Evolutionary conservation across 2,797 vertebrate species (phyloP).

Genomic region (Rhyacichthys aspro): DNA sequence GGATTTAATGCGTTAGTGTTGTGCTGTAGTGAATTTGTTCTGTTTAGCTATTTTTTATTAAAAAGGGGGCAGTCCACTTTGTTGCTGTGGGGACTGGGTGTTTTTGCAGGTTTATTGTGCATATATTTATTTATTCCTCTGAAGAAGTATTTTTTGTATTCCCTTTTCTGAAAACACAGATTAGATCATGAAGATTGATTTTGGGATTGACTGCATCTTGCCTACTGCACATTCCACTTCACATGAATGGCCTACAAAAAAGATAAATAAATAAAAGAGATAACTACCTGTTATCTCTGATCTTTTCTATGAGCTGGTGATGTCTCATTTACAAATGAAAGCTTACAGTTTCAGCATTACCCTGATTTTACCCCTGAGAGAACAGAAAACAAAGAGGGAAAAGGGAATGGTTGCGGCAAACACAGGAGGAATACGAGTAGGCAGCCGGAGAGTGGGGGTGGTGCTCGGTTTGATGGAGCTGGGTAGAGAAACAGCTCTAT

Average conservation of each 20-base stretch:
- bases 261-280: neutral
- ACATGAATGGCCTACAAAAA: neutral
- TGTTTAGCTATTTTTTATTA: too few relatives aligned
- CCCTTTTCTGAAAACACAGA: too few relatives aligned
- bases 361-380: constrained; percentile 23
- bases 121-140: too few relatives aligned
- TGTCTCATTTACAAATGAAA: constrained; percentile 38
- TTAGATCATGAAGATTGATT: neutral
- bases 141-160: too few relatives aligned
- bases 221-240: neutral
- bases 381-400: constrained; percentile 40
- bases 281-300: constrained; percentile 10
- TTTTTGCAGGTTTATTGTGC: too few relatives aligned
- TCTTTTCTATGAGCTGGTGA: constrained; percentile 12
- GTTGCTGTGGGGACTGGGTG: too few relatives aligned
- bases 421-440: constrained; percentile 59
- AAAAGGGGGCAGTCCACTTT: too few relatives aligned
- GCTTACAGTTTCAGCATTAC: constrained; percentile 33
- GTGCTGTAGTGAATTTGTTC: too few relatives aligned
- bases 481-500: constrained; percentile 65
- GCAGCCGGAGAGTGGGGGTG: constrained; percentile 65
- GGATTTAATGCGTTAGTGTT: too few relatives aligned
- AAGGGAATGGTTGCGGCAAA: constrained; percentile 42
- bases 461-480: constrained; percentile 65
- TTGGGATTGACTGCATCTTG: constrained; percentile 12